A percentile compares a stretch with the other conserved stretches of the same genome.
These are phyloP conservation scores for Andrena camellia DNA, from an alignment of 2,888 invertebrate genomes.

Conservation along the genomic window DNA sequence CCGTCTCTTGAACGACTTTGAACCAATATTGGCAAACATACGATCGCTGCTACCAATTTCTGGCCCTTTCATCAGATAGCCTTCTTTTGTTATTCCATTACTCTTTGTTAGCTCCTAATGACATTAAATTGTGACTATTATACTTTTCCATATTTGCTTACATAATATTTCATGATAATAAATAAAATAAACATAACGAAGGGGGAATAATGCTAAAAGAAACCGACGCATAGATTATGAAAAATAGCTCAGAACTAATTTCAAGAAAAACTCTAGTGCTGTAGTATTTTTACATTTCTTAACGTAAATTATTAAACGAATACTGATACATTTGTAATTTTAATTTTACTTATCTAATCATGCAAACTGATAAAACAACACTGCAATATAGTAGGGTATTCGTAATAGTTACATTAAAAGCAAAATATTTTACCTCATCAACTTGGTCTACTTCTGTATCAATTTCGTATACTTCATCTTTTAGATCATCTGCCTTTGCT, in stretches of 20 bases:
- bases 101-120: slow-evolving; percentile 87
- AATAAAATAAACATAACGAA: background rate
- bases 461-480: slow-evolving; percentile 95
- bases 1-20: slow-evolving; percentile 96
- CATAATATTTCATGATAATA: background rate
- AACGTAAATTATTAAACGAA: background rate
- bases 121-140: slow-evolving; percentile 34
- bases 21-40: slow-evolving; percentile 96
- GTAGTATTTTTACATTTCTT: background rate
- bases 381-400: background rate
- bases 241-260: background rate
- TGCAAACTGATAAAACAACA: slow-evolving; percentile 25
- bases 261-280: background rate
- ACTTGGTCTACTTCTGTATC: slow-evolving; percentile 94
- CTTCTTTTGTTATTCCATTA: slow-evolving; percentile 94
- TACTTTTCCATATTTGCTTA: background rate
- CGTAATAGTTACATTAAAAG: slow-evolving; percentile 8
- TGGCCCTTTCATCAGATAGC: slow-evolving; percentile 96
- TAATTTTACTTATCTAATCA: slow-evolving; percentile 23
- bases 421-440: slow-evolving; percentile 87
- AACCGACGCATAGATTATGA: background rate
- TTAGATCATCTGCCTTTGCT: slow-evolving; percentile 87
- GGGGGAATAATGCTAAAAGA: background rate
- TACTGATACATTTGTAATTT: slow-evolving; percentile 8
- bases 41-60: slow-evolving; percentile 95